phyloP scores from a whole-genome alignment of 2,113 vertebrate species.

The Heteronetta atricapilla region DNA sequence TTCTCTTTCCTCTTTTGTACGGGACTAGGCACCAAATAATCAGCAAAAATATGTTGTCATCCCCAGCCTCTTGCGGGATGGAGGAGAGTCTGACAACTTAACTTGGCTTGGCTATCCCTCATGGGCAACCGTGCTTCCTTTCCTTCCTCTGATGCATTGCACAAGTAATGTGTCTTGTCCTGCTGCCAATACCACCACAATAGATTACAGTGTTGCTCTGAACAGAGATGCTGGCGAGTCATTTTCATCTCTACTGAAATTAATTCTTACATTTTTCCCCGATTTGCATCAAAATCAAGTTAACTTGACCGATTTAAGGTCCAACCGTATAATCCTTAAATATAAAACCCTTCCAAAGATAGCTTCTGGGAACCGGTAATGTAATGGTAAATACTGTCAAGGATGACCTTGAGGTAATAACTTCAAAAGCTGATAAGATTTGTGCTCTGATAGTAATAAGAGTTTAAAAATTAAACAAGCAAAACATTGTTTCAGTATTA shows the following conservation, averaged over 20 bases:
- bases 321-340: not conserved
- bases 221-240: conserved; percentile 50
- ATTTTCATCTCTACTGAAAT: conserved; percentile 46
- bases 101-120: conserved; percentile 51
- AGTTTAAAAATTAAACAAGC: conserved; percentile 55
- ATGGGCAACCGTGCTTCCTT: conserved; percentile 5
- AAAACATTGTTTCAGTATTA: conserved; percentile 46
- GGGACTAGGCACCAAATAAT: not conserved
- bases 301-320: not conserved
- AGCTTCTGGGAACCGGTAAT: not conserved
- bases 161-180: conserved; percentile 36
- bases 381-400: not conserved
- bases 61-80: not conserved
- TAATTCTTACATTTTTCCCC: conserved; percentile 26
- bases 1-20: not conserved
- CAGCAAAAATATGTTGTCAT: not conserved
- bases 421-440: conserved; percentile 44
- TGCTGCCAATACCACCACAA: conserved; percentile 43
- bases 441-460: conserved; percentile 13
- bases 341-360: not conserved
- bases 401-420: conserved; percentile 58
- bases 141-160: conserved; percentile 38
- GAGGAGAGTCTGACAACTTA: conserved; percentile 43
- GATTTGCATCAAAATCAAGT: conserved; percentile 31
- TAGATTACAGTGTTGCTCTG: conserved; percentile 44